These are phyloP conservation scores for Tetanocera ferruginea DNA, from an alignment of 2,888 invertebrate species.

Conservation along the genomic window DNA sequence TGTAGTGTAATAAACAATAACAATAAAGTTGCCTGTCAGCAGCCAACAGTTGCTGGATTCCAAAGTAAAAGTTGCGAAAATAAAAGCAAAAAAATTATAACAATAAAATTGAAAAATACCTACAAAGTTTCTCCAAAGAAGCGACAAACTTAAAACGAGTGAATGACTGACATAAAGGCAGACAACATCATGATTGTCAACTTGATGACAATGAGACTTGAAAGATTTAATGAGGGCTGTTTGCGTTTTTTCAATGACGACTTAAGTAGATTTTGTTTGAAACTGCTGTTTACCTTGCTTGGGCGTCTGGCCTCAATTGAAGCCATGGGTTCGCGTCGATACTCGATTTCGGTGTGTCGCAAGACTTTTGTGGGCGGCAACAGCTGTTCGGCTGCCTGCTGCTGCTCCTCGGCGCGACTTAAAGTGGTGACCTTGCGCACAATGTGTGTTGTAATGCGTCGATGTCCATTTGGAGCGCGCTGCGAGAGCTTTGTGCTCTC, in stretches of 20 bases:
- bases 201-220: background rate
- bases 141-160: background rate
- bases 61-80: constrained; percentile 1
- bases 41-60: background rate
- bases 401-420: constrained; percentile 87
- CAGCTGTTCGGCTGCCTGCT: constrained; percentile 76
- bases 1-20: background rate
- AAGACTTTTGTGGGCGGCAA: constrained; percentile 72
- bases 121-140: too few relatives aligned
- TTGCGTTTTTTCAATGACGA: constrained; percentile 16
- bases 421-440: constrained; percentile 90
- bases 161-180: background rate
- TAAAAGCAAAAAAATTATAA: background rate
- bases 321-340: constrained; percentile 66
- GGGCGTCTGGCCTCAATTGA: constrained; percentile 23
- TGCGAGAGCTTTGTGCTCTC: constrained; percentile 88
- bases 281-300: constrained; percentile 13
- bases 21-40: background rate
- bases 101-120: too few relatives aligned
- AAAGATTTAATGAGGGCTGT: constrained; percentile 28
- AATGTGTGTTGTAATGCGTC: constrained; percentile 87
- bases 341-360: constrained; percentile 70
- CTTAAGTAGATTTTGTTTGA: background rate
- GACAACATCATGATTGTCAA: background rate
- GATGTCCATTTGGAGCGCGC: constrained; percentile 82